These are phyloP conservation scores for Sphaerophoria rueppellii DNA, from an alignment of 2,888 invertebrate genomes.

Conservation along the genomic window DNA sequence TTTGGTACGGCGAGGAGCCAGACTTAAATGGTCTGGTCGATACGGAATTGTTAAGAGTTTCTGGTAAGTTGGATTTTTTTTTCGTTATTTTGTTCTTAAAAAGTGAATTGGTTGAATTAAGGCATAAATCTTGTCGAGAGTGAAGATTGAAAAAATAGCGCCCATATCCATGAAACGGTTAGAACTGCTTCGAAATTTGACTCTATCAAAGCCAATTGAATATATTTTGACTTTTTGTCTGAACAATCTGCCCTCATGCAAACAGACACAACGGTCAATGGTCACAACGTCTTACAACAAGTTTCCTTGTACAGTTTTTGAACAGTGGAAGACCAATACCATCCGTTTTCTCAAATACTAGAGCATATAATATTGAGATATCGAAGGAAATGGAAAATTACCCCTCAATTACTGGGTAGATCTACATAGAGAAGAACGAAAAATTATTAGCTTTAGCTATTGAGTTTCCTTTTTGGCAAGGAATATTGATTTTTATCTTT, in stretches of 20 bases:
- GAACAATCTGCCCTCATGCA: no score
- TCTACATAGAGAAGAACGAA: not conserved
- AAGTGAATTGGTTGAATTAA: no score
- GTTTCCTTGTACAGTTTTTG: no score
- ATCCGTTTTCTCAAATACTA: not conserved
- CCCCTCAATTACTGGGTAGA: slow-evolving; percentile 3
- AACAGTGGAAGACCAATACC: not conserved
- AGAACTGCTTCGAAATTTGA: no score
- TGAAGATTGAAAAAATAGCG: no score
- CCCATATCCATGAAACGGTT: no score
- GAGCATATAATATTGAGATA: not conserved
- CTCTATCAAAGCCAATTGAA: no score
- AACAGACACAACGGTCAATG: no score
- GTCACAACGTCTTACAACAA: no score
- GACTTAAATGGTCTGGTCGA: slow-evolving; percentile 93
- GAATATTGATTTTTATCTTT: slow-evolving; percentile 67
- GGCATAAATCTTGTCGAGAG: no score
- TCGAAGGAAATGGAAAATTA: not conserved
- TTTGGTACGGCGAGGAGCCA: slow-evolving; percentile 99
- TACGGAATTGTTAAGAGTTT: slow-evolving; percentile 91
- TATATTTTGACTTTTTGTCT: no score
- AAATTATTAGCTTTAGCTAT: slow-evolving; percentile 18
- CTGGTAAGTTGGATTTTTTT: slow-evolving; percentile 86
- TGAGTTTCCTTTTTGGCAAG: slow-evolving; percentile 17
- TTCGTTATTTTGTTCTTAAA: no score